A percentile compares a stretch with the other conserved stretches of the same genome.
phyloP scores from a whole-genome alignment of 1,140 invertebrate species.

The Brachionus rubens region DNA sequence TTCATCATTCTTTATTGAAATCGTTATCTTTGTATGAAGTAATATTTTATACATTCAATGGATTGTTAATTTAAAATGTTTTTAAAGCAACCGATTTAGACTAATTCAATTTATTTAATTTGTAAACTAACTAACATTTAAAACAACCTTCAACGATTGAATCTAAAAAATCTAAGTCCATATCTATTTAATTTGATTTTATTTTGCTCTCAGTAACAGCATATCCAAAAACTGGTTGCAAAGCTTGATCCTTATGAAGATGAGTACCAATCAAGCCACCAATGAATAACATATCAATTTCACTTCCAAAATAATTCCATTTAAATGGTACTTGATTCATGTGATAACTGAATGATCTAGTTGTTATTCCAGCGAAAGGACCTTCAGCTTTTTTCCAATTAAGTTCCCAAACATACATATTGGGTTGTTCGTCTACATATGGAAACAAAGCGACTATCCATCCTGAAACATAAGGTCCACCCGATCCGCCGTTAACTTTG shows the following conservation, averaged over 20 bases:
- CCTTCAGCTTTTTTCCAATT: background rate
- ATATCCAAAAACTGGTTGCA: conserved; percentile 33
- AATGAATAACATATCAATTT: conserved; percentile 39
- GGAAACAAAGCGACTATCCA: conserved; percentile 45
- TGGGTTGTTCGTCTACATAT: background rate
- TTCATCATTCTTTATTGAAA: too few species aligned
- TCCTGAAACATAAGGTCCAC: conserved; percentile 20
- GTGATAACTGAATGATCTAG: conserved; percentile 28
- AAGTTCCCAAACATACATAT: conserved; percentile 1
- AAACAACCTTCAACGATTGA: too few species aligned
- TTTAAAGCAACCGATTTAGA: too few species aligned
- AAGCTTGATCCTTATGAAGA: background rate
- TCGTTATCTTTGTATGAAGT: too few species aligned
- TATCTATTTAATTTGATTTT: too few species aligned
- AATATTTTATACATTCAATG: too few species aligned
- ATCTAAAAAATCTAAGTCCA: too few species aligned
- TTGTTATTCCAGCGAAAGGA: background rate
- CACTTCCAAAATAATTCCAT: conserved; percentile 10
- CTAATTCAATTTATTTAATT: too few species aligned
- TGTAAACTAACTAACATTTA: too few species aligned
- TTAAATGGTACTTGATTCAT: conserved; percentile 46
- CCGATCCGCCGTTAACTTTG: conserved; percentile 1
- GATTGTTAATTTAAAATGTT: too few species aligned
- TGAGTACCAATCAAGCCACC: conserved; percentile 19
- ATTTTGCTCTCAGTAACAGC: conserved; percentile 14